Conservation (phyloP, 2,113 vertebrate genomes). For the Bujurquina vittata region DNA sequence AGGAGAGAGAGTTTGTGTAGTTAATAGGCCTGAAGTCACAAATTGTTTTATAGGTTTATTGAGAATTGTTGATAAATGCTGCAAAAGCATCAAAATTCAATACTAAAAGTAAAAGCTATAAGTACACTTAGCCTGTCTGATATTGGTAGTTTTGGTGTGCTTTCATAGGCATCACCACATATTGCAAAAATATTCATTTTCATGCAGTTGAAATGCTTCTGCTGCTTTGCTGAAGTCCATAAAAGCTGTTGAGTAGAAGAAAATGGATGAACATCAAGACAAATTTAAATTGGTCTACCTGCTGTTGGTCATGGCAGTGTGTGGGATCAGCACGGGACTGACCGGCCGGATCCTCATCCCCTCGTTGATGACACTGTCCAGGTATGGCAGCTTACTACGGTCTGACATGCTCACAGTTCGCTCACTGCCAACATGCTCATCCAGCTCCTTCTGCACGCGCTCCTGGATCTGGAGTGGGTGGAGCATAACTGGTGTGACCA, state of each 20-base stretch:
- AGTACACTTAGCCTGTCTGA: too few species aligned
- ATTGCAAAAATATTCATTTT: too few species aligned
- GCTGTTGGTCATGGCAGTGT: slow-evolving; percentile 79
- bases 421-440: slow-evolving; percentile 73
- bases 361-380: slow-evolving; percentile 81
- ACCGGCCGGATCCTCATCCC: slow-evolving; percentile 83
- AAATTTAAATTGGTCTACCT: slow-evolving; percentile 37
- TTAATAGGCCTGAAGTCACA: too few species aligned
- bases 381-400: slow-evolving; percentile 72
- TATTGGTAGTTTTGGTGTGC: too few species aligned
- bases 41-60: neutral
- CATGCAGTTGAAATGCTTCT: neutral
- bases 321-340: slow-evolving; percentile 81
- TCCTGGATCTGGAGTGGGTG: slow-evolving; percentile 73
- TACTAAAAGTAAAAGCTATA: neutral
- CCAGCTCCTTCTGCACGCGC: slow-evolving; percentile 78
- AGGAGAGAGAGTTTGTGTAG: neutral
- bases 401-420: slow-evolving; percentile 67
- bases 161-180: too few species aligned
- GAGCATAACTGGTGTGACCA: neutral
- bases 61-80: neutral
- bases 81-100: neutral
- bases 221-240: neutral
- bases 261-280: neutral
- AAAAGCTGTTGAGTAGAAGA: neutral